Conservation (phyloP, 2,113 vertebrate genomes). For the Arizona elegans region DNA sequence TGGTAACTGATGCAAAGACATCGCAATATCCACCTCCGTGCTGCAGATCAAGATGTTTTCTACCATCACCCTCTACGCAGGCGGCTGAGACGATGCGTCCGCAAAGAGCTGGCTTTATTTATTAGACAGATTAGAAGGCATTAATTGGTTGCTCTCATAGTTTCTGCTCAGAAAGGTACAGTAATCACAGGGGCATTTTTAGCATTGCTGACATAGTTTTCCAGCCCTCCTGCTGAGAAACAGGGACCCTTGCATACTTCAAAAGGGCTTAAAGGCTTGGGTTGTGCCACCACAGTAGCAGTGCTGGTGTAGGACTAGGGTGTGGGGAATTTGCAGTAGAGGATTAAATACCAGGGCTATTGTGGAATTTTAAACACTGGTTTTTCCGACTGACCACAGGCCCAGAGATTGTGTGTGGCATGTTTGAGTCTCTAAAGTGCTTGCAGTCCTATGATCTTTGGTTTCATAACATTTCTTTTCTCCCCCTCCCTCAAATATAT, state of each 20-base stretch:
- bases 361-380: slow-evolving; percentile 73
- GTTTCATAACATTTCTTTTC: slow-evolving; percentile 61
- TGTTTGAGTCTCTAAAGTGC: slow-evolving; percentile 65
- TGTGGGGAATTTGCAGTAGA: slow-evolving; percentile 69
- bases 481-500: slow-evolving; percentile 15
- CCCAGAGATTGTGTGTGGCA: slow-evolving; percentile 65
- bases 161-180: slow-evolving; percentile 71
- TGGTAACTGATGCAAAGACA: neutral
- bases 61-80: slow-evolving; percentile 34
- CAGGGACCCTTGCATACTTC: slow-evolving; percentile 72
- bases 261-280: slow-evolving; percentile 70
- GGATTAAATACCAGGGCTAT: slow-evolving; percentile 71
- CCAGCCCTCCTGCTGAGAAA: slow-evolving; percentile 72
- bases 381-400: slow-evolving; percentile 69
- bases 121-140: slow-evolving; percentile 67
- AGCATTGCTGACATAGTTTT: slow-evolving; percentile 70
- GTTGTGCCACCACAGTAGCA: slow-evolving; percentile 67
- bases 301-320: slow-evolving; percentile 60
- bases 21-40: slow-evolving; percentile 10
- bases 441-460: slow-evolving; percentile 67
- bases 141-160: slow-evolving; percentile 67
- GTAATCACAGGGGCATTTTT: slow-evolving; percentile 72
- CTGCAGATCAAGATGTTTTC: slow-evolving; percentile 26
- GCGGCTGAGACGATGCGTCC: slow-evolving; percentile 38
- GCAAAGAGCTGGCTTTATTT: slow-evolving; percentile 64